Conservation (phyloP, 2,113 vertebrate species). For the Atrichornis clamosus region DNA sequence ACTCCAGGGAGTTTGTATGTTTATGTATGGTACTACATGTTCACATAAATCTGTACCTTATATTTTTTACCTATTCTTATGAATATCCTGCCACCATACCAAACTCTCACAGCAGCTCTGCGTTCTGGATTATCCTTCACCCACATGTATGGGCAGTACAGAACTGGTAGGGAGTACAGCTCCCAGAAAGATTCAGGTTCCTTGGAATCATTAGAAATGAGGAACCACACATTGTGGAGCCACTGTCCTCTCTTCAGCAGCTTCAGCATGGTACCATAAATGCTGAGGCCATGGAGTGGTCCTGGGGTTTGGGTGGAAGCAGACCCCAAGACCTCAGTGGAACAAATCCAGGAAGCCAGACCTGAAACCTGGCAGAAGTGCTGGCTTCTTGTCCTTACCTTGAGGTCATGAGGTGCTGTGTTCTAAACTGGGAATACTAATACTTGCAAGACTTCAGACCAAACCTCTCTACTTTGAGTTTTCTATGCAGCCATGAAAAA, state of each 20-base stretch:
- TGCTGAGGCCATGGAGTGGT: neutral
- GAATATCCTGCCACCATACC: neutral
- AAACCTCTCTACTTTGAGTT: neutral
- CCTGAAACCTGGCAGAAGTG: neutral
- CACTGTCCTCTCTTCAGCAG: fast-evolving
- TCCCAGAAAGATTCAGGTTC: neutral
- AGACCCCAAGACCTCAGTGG: neutral
- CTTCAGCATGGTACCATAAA: neutral
- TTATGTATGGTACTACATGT: neutral
- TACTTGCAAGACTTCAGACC: neutral
- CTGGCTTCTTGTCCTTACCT: neutral
- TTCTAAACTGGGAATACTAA: neutral
- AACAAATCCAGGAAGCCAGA: neutral
- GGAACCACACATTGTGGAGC: neutral
- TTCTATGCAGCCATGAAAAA: neutral
- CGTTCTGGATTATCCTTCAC: neutral
- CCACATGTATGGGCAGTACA: fast-evolving
- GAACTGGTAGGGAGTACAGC: neutral
- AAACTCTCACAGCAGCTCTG: neutral
- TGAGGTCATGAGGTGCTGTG: neutral
- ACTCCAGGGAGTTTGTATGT: neutral
- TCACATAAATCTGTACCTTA: neutral
- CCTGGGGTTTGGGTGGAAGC: neutral
- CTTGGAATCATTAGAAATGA: neutral
- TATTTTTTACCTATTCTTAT: neutral